These are phyloP conservation scores for Thymelicus lineola DNA, from an alignment of 2,888 invertebrate genomes.

Conservation along the genomic window DNA sequence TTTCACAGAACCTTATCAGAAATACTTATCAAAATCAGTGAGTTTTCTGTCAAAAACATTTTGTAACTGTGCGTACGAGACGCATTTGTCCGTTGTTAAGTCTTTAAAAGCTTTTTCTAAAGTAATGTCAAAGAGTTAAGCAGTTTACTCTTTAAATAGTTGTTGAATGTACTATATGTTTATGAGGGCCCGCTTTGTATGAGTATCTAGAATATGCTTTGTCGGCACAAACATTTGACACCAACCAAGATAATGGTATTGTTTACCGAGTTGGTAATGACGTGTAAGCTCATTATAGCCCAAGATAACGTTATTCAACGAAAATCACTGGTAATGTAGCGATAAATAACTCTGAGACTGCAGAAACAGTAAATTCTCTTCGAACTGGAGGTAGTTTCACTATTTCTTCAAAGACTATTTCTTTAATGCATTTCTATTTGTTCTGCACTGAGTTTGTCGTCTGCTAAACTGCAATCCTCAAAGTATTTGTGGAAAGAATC, in stretches of 20 bases:
- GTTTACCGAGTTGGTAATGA: neutral
- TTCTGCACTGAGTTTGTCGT: neutral
- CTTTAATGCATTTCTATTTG: neutral
- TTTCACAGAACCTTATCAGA: too few relatives aligned
- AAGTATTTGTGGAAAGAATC: too few relatives aligned
- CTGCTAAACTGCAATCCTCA: neutral
- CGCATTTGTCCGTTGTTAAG: too few relatives aligned
- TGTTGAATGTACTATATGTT: neutral
- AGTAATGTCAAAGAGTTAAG: neutral
- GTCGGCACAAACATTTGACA: neutral
- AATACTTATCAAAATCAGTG: too few relatives aligned
- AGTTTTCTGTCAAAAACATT: too few relatives aligned
- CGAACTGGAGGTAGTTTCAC: neutral
- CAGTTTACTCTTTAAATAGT: neutral
- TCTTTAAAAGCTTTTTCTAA: too few relatives aligned
- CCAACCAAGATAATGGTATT: conserved; percentile 6
- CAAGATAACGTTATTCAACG: conserved; percentile 5
- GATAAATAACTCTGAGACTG: neutral
- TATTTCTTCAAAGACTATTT: neutral
- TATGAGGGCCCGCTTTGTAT: conserved; percentile 14
- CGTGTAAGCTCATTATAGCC: conserved; percentile 5
- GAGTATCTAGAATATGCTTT: conserved; percentile 9
- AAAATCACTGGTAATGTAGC: neutral
- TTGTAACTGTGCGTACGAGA: too few relatives aligned
- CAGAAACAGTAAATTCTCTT: neutral